These are phyloP conservation scores for Mythimna pallens DNA, from an alignment of 2,888 invertebrate genomes.

Conservation along the genomic window DNA sequence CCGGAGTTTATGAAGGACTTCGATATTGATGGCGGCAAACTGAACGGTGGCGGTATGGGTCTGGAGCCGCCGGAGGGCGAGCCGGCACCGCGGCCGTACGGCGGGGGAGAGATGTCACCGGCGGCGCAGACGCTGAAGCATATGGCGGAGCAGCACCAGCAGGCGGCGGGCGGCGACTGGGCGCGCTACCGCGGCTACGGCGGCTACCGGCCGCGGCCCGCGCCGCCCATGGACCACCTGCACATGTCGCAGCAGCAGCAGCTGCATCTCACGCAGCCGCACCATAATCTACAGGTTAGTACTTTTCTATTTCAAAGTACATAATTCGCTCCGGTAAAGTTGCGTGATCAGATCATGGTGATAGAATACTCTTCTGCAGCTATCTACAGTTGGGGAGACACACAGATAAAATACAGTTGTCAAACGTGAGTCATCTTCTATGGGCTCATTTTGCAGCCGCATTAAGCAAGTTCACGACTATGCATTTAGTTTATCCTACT, in stretches of 20 bases:
- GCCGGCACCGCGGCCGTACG: slow-evolving; percentile 85
- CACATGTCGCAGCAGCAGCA: slow-evolving; percentile 97
- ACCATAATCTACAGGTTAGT: slow-evolving; percentile 95
- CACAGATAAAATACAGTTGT: not conserved
- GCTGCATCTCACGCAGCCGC: slow-evolving; percentile 95
- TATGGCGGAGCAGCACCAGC: slow-evolving; percentile 99
- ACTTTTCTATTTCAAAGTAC: slow-evolving; percentile 6
- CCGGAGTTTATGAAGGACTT: slow-evolving; percentile 96
- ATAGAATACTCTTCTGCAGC: not conserved
- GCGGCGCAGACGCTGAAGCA: slow-evolving; percentile 98
- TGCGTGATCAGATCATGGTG: not conserved
- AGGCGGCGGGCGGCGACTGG: slow-evolving; percentile 91
- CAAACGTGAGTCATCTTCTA: slow-evolving; percentile 1
- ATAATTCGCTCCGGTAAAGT: not conserved
- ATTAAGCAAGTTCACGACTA: not conserved
- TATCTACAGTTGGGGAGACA: not conserved
- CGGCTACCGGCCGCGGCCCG: slow-evolving; percentile 85
- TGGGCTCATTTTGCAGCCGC: not conserved
- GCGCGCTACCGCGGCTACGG: slow-evolving; percentile 90
- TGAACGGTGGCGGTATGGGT: slow-evolving; percentile 77
- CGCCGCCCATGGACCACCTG: slow-evolving; percentile 88
- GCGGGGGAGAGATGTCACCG: slow-evolving; percentile 94
- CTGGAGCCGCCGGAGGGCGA: slow-evolving; percentile 88
- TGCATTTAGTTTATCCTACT: not conserved
- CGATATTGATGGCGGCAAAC: slow-evolving; percentile 90